Base-by-base conservation (phyloP, 2,888 invertebrate species). In the Geotrupes spiniger region DNA sequence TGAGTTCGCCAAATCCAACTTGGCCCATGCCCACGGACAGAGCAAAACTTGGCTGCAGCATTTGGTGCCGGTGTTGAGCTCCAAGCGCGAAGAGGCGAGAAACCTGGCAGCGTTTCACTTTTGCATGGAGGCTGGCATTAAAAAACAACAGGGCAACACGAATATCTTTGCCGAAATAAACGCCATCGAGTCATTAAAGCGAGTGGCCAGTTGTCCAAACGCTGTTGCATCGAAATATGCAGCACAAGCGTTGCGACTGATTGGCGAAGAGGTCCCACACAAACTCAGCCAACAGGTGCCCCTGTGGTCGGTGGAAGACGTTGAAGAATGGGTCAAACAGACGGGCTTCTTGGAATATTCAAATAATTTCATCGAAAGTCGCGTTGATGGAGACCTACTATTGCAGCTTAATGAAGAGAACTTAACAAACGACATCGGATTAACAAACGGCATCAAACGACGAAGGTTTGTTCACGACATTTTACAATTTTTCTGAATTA, bases 71-170 rank as follows among this genome's bases (percentile, higher is more conserved):
- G 92, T 98, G 8, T 76, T 99, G 44, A 90, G 89, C 68, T 96
- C 96, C 29, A 92, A 95, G 68, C 79, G 96, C 52, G 93, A 96
- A 68, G 98, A 98, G 74, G 97, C 98, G 0, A 82, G 95, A 63
- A 95, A 94, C 69, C 76, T 99, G 61, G 98, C 97, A 2, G 96
- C 98, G 26, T 99, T 98, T 71, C 99, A 99, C 70, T 91, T 97
- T 72, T 96, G 96, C 68, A 96, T 99, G 95, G 99, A 99, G 74
- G 97, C 98, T 8, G 93, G 93, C 27, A 97, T 99, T 45, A 98
- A 98, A 72, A 91, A 94, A 63, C 88, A 89, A 62, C 93, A 93
- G 71, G 90, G 90, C 2, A 91, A 92, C 55, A 91, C 92, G 0
- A 86, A 88, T 71, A 89, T 95, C 64, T 96, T 97, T 70, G 80